A percentile compares a stretch with the other conserved stretches of the same genome.
phyloP scores from a whole-genome alignment of 2,888 invertebrate genomes.

The Drosophila pseudotakahashii region DNA sequence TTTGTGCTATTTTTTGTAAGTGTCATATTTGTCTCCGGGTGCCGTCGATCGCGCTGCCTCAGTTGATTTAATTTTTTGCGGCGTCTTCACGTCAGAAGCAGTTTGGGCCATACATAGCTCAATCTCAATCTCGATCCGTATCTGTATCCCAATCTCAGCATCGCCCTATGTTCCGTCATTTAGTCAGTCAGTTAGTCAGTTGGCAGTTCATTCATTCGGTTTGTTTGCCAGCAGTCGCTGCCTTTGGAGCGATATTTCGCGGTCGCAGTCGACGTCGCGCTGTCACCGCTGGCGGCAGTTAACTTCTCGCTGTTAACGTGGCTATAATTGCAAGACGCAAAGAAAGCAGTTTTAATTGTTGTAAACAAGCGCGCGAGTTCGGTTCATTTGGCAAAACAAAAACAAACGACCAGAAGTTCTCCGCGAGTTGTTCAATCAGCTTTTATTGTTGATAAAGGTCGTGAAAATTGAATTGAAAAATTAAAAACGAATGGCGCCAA shows the following conservation, averaged over 20 bases:
- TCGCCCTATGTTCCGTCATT: conserved; percentile 15
- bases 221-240: conserved; percentile 40
- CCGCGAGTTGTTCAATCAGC: conserved; percentile 58
- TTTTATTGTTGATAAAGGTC: conserved; percentile 53
- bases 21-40: conserved; percentile 3
- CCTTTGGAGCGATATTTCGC: conserved; percentile 28
- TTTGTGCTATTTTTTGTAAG: no score
- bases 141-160: conserved; percentile 13
- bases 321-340: conserved; percentile 71
- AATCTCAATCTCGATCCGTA: conserved; percentile 12
- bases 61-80: conserved; percentile 63
- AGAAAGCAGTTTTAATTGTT: conserved; percentile 79
- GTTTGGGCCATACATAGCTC: conserved; percentile 30
- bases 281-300: conserved; percentile 27
- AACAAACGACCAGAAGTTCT: conserved; percentile 9
- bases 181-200: conserved; percentile 19
- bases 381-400: conserved; percentile 47
- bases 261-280: conserved; percentile 21
- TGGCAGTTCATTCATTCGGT: conserved; percentile 29
- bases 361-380: conserved; percentile 78
- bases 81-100: conserved; percentile 59
- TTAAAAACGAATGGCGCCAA: conserved; percentile 56
- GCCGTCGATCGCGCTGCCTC: conserved; percentile 40
- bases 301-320: conserved; percentile 66
- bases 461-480: conserved; percentile 42